These are phyloP conservation scores for Hydractinia symbiolongicarpus DNA, from an alignment of 30 jellyfish, hydroid and myxozoan genomes.

Conservation along the genomic window DNA sequence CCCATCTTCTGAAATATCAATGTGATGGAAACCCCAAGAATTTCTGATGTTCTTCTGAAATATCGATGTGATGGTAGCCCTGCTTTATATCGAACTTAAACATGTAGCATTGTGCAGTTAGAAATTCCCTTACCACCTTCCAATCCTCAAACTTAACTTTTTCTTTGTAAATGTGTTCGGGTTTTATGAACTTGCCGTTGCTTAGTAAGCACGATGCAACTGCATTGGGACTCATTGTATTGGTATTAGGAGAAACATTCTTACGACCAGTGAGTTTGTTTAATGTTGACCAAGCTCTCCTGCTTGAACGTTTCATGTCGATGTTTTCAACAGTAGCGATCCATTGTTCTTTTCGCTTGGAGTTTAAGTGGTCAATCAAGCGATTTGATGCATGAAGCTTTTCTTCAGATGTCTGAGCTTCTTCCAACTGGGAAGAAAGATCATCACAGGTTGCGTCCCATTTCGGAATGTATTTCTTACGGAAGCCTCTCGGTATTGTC, in stretches of 20 bases:
- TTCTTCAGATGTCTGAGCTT: not conserved
- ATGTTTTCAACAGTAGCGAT: constrained; percentile 2
- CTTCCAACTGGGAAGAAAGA: not conserved
- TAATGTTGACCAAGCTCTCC: constrained; percentile 12
- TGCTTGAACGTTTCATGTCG: constrained; percentile 6
- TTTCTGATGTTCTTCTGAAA: too few species aligned
- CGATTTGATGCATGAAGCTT: not conserved
- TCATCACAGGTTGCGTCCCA: constrained; percentile 1
- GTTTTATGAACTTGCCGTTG: constrained; percentile 3
- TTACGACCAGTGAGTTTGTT: constrained; percentile 13
- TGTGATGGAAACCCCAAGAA: too few species aligned
- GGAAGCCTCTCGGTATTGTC: not conserved
- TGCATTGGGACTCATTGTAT: constrained; percentile 1
- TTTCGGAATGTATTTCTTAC: too few species aligned
- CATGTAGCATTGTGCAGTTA: too few species aligned
- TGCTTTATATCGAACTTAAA: too few species aligned
- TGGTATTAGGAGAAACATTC: not conserved
- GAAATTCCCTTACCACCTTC: too few species aligned
- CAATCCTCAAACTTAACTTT: too few species aligned
- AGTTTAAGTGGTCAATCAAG: constrained; percentile 5
- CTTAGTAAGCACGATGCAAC: constrained; percentile 5
- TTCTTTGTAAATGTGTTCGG: not conserved
- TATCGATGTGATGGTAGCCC: too few species aligned
- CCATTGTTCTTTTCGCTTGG: constrained; percentile 5
- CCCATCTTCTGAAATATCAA: too few species aligned